Conservation (phyloP, 1,140 invertebrate species). For the Drosophila virilis region DNA sequence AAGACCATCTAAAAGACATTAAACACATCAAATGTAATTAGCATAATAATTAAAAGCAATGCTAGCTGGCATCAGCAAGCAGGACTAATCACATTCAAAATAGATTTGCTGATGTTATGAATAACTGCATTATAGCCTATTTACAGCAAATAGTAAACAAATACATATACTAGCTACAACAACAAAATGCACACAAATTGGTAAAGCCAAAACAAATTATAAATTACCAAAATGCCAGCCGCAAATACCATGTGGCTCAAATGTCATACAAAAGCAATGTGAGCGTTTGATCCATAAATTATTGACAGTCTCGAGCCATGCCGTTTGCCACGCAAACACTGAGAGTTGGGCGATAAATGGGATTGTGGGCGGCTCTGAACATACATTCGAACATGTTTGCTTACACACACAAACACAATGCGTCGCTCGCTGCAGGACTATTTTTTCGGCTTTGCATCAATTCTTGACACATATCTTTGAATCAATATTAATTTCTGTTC, state of each 20-base stretch:
- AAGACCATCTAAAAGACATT: neutral
- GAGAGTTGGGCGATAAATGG: slow-evolving; percentile 27
- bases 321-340: neutral
- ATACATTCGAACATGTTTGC: slow-evolving; percentile 7
- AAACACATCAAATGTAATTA: slow-evolving; percentile 2
- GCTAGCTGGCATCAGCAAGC: slow-evolving; percentile 1
- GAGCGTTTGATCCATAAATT: slow-evolving; percentile 44
- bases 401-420: too few relatives aligned
- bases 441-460: too few relatives aligned
- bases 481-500: too few relatives aligned
- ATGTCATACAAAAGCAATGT: slow-evolving; percentile 18
- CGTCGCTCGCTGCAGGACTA: too few relatives aligned
- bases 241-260: slow-evolving; percentile 39
- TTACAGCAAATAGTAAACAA: neutral
- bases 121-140: neutral
- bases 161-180: slow-evolving; percentile 23
- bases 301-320: slow-evolving; percentile 39
- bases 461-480: too few relatives aligned
- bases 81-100: slow-evolving; percentile 42
- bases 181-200: slow-evolving; percentile 12
- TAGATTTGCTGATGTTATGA: slow-evolving; percentile 12
- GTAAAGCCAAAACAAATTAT: slow-evolving; percentile 54
- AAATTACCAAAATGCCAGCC: slow-evolving; percentile 45
- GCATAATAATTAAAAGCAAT: slow-evolving; percentile 1
- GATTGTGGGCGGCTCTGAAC: neutral